A percentile compares a stretch with the other conserved stretches of the same genome.
Conservation (phyloP, 2,113 vertebrate genomes). For the Labrus mixtus region DNA sequence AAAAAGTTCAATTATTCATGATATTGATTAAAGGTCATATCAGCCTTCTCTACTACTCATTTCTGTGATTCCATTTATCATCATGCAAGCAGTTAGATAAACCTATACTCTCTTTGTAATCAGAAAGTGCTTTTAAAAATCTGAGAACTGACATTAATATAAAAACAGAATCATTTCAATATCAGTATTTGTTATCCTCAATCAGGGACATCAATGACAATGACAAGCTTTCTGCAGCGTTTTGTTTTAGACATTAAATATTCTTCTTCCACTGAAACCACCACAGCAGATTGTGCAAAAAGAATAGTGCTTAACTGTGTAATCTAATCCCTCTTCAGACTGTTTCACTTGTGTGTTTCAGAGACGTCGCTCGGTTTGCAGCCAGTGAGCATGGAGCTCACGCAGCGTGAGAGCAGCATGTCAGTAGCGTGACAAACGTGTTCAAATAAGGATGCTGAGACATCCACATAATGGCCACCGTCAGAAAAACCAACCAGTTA, state of each 20-base stretch:
- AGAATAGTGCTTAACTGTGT: constrained; percentile 1
- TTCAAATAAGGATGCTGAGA: constrained; percentile 75
- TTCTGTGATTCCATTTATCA: no score
- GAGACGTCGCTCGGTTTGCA: constrained; percentile 47
- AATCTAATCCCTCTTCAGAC: constrained; percentile 32
- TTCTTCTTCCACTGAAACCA: not conserved
- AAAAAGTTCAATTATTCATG: no score
- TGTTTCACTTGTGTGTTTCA: constrained; percentile 48
- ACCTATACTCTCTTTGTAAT: no score
- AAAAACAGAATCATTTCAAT: no score
- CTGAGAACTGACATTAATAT: no score
- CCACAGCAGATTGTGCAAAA: not conserved
- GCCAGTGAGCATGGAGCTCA: constrained; percentile 44
- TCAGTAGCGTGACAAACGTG: constrained; percentile 76
- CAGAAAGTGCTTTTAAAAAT: no score
- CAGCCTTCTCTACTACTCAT: no score
- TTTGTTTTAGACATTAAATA: not conserved
- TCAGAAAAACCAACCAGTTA: constrained; percentile 79
- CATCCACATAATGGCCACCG: constrained; percentile 77
- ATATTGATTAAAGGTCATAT: no score
- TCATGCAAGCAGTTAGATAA: no score
- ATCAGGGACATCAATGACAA: no score
- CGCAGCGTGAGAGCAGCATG: constrained; percentile 73
- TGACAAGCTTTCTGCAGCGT: not conserved
- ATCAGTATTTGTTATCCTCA: no score